Evolutionary conservation across 2,888 invertebrate genomes (phyloP), one percentile per base, ranked within the genome.

Genomic region (Lepidonotus clava): DNA sequence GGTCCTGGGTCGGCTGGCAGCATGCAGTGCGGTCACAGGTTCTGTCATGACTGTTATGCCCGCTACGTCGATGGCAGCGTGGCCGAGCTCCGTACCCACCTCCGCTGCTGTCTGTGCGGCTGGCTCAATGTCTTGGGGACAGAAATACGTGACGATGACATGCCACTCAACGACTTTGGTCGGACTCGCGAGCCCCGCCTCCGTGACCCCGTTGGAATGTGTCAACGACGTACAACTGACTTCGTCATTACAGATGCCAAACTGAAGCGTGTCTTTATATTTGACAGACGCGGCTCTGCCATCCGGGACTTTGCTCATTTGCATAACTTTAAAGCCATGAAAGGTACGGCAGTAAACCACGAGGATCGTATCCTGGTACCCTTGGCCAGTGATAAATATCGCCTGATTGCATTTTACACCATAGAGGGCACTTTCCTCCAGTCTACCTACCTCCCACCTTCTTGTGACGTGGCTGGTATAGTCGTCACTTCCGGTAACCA

Each of bases 41-140:
- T 85, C 85, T 87, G 87, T 40, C 77, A 51, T 38, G 84, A 66
- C 41, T 87, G 87, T 38, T 87, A 84, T 61, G 36, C 56, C 14
- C 51, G 85, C 5, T 87, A 85, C 41, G 77, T 87, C 2, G 53
- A 77, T 38, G 87, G 87, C 24, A 87, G 85, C 36, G 36, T 85
- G 34, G 87, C 71, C 28, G 87, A 87, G 51, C 85, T 87, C 38
- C 41, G 36, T 46, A 56, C 38, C 21, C 77, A 61, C 61, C 61
- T 87, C 18, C 76, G 87, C 77, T 87, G 87, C 46, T 87, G 85
- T 53, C 32, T 87, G 18, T 87, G 87, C 61, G 87, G 87, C 38
- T 34, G 36, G 53, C 28, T 76, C 32, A 87, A 67, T 24, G 36
- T 67, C 28, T 40, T 86, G 32, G 46, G 71, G 14, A 46, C 40